Percentiles rank a stretch among this genome's conserved stretches.
phyloP scores from a whole-genome alignment of 2,797 vertebrate species.

The Malacoctenus gilli region DNA sequence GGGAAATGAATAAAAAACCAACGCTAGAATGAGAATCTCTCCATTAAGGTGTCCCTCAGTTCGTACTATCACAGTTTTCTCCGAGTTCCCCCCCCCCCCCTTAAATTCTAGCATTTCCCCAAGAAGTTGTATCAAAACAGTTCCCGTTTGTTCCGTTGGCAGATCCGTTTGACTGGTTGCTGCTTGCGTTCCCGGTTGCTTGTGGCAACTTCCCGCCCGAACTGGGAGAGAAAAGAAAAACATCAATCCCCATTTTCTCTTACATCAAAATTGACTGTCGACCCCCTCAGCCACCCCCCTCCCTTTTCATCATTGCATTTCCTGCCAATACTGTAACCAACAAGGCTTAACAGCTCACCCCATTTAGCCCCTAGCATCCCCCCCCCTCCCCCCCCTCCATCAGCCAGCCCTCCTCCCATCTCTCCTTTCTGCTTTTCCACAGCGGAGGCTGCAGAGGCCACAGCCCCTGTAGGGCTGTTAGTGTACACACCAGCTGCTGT shows the following conservation, averaged over 20 bases:
- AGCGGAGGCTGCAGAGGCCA: slow-evolving; percentile 58
- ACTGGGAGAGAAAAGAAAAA: too few relatives aligned
- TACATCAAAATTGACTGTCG: slow-evolving; percentile 20
- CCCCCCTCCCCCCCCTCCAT: slow-evolving; percentile 43
- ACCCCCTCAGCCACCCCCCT: slow-evolving; percentile 6
- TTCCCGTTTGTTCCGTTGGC: too few relatives aligned
- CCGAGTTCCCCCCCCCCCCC: too few relatives aligned
- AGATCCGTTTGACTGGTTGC: too few relatives aligned
- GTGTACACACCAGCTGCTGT: slow-evolving; percentile 74
- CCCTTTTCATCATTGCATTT: slow-evolving; percentile 34
- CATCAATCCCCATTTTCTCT: slow-evolving; percentile 17
- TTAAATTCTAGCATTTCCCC: too few relatives aligned
- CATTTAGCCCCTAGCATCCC: slow-evolving; percentile 63
- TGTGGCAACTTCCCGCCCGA: too few relatives aligned
- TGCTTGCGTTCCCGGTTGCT: too few relatives aligned
- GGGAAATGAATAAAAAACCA: too few relatives aligned
- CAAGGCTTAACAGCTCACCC: slow-evolving; percentile 70
- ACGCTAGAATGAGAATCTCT: too few relatives aligned
- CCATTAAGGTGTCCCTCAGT: too few relatives aligned
- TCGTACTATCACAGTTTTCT: too few relatives aligned
- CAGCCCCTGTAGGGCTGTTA: slow-evolving; percentile 72
- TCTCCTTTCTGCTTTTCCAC: slow-evolving; percentile 50
- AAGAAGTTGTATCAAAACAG: too few relatives aligned
- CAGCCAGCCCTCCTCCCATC: slow-evolving; percentile 49
- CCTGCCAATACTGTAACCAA: slow-evolving; percentile 67